Conservation (phyloP, 2,797 vertebrate genomes). For the Cossypha niveicapilla region DNA sequence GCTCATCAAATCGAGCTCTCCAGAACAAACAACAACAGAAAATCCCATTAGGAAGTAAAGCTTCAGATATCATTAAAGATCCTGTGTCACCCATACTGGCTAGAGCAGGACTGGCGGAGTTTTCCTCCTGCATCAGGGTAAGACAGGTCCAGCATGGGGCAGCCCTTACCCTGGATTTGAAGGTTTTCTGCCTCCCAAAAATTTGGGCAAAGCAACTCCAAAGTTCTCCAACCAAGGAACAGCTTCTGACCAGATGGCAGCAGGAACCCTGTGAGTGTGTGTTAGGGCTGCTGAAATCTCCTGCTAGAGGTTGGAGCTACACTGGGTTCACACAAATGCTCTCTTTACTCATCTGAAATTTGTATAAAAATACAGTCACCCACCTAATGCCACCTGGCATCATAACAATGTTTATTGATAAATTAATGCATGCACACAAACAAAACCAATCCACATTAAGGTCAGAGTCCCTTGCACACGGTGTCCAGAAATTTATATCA, state of each 20-base stretch:
- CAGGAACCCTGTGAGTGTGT: neutral
- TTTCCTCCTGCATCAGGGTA: neutral
- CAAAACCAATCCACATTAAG: neutral
- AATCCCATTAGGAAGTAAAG: neutral
- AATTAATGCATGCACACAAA: neutral
- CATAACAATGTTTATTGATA: neutral
- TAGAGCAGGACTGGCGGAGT: neutral
- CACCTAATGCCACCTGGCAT: neutral
- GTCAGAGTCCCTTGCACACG: accelerated
- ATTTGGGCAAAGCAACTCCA: neutral
- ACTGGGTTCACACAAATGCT: neutral
- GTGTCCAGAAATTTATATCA: neutral
- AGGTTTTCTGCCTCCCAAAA: neutral
- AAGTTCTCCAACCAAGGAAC: neutral
- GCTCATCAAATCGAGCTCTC: neutral
- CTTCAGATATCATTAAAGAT: neutral
- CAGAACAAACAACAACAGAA: neutral
- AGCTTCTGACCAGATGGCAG: neutral
- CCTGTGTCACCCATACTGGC: neutral
- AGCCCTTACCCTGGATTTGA: neutral
- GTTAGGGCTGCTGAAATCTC: neutral
- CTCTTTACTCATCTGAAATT: neutral
- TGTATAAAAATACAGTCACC: neutral
- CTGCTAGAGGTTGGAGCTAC: neutral
- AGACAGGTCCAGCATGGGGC: neutral